These are phyloP conservation scores for Hydrozoanthus tunicans DNA, from an alignment of 64 coral and sea anemone genomes.

Conservation along the genomic window DNA sequence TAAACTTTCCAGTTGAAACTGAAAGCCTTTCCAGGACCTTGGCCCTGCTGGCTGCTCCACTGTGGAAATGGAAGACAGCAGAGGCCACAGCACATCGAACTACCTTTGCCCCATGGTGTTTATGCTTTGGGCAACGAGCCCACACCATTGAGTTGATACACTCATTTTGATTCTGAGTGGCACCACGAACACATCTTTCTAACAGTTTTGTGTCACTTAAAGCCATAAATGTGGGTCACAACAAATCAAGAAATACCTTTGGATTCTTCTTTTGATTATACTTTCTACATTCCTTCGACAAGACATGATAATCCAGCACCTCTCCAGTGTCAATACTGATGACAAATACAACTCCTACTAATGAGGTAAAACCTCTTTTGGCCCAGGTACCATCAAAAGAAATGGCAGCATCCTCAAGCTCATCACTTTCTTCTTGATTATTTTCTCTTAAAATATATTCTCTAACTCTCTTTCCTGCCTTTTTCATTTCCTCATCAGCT, in stretches of 20 bases:
- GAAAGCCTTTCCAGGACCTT: constrained; percentile 42
- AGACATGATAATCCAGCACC: constrained; percentile 6
- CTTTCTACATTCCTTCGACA: background rate
- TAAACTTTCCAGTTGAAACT: constrained; percentile 30
- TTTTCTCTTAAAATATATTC: constrained; percentile 19
- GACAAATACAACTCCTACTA: constrained; percentile 11
- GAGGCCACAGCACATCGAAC: constrained; percentile 15
- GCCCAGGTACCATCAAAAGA: constrained; percentile 15
- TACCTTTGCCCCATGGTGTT: constrained; percentile 21
- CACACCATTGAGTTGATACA: constrained; percentile 15
- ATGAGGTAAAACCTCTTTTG: constrained; percentile 12
- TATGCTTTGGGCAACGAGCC: constrained; percentile 31
- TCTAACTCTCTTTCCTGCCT: background rate
- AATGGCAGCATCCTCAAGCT: background rate
- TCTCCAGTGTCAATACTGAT: constrained; percentile 13
- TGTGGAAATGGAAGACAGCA: constrained; percentile 41
- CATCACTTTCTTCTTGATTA: background rate
- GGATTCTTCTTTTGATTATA: background rate
- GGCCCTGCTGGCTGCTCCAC: constrained; percentile 16
- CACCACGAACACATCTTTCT: constrained; percentile 40
- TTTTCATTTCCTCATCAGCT: background rate
- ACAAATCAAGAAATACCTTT: constrained; percentile 14
- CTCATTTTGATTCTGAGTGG: constrained; percentile 50
- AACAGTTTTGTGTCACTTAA: constrained; percentile 40
- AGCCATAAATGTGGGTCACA: background rate